Conservation (phyloP, 1,140 invertebrate genomes). For the Agraylea sexmaculata region DNA sequence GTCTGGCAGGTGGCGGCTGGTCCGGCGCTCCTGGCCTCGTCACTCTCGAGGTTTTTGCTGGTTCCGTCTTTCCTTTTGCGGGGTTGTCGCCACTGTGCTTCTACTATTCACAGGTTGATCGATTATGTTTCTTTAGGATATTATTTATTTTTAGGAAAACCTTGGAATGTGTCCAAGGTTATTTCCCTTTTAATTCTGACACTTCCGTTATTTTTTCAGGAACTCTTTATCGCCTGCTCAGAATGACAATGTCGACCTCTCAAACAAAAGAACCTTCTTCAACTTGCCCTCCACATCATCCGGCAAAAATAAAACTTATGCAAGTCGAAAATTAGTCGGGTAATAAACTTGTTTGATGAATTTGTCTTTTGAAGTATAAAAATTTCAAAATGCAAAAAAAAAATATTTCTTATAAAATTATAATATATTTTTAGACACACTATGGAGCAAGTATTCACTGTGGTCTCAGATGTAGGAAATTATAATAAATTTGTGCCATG, state of each 20-base stretch:
- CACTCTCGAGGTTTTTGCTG: no score
- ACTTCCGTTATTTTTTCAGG: no score
- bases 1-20: no score
- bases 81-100: no score
- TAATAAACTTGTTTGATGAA: slow-evolving; percentile 26
- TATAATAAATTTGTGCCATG: slow-evolving; percentile 92
- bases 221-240: no score
- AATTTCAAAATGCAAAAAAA: not conserved
- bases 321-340: slow-evolving; percentile 60
- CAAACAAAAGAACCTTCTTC: slow-evolving; percentile 29
- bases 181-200: no score
- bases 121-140: no score
- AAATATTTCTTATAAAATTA: slow-evolving; percentile 1
- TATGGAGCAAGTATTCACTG: slow-evolving; percentile 87
- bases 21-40: no score
- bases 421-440: slow-evolving; percentile 60
- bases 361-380: slow-evolving; percentile 7
- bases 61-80: no score
- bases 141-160: slow-evolving; percentile 2
- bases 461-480: slow-evolving; percentile 82
- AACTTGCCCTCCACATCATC: slow-evolving; percentile 26
- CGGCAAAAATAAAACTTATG: slow-evolving; percentile 46
- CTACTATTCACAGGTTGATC: no score
- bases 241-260: no score
- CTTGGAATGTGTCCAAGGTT: slow-evolving; percentile 15